Percentiles rank a stretch among this genome's conserved stretches.
Evolutionary conservation across 2,797 vertebrate species (phyloP).

Genomic region (Denticeps clupeoides): DNA sequence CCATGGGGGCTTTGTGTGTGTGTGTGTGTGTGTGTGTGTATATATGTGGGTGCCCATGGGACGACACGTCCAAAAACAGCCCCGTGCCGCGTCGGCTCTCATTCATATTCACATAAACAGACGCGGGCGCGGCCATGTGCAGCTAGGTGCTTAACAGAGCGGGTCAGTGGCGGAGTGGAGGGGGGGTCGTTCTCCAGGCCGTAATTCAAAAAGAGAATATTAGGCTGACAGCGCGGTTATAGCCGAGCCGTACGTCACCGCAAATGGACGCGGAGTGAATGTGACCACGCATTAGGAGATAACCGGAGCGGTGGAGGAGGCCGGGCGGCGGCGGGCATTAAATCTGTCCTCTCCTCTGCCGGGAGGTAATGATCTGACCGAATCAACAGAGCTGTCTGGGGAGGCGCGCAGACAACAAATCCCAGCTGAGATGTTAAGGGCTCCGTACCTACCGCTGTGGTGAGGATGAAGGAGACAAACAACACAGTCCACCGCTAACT

Average conservation of each 20-base stretch:
- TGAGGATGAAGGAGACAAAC: conserved; percentile 43
- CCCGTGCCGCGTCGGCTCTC: conserved; percentile 11
- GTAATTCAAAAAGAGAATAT: not conserved
- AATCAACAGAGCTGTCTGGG: conserved; percentile 17
- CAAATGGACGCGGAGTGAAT: not conserved
- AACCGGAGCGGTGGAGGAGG: conserved; percentile 15
- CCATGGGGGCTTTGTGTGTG: conserved; percentile 13
- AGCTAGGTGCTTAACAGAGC: too few species aligned
- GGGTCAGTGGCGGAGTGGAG: not conserved
- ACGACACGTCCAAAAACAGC: conserved; percentile 15
- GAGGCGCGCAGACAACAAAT: conserved; percentile 20
- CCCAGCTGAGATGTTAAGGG: conserved; percentile 29
- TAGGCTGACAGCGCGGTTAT: too few species aligned
- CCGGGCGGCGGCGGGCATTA: conserved; percentile 12
- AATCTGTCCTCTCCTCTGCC: conserved; percentile 9
- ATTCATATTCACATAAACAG: conserved; percentile 27
- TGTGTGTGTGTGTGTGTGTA: conserved; percentile 14
- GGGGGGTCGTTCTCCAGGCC: conserved; percentile 7
- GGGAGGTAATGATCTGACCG: conserved; percentile 14
- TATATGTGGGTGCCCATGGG: conserved; percentile 11
- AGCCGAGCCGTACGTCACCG: not conserved
- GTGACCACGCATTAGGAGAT: conserved; percentile 9
- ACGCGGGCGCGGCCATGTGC: conserved; percentile 4
- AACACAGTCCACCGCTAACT: conserved; percentile 32
- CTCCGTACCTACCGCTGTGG: conserved; percentile 34